Evolutionary conservation across 1,140 invertebrate species (phyloP).

Genomic region (Drosophila takahashii): DNA sequence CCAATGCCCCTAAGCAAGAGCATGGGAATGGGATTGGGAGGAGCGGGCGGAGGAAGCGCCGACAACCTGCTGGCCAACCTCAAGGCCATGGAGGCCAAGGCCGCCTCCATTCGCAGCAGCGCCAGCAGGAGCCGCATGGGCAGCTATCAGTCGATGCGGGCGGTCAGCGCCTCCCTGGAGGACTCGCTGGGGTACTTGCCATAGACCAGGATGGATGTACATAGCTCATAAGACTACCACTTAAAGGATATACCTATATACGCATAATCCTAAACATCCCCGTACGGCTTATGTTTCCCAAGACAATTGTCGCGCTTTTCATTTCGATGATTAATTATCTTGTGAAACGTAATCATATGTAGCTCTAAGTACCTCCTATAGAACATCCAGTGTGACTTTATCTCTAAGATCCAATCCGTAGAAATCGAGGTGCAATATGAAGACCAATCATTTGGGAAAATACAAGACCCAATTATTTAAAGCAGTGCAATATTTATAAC

Average conservation of each 20-base stretch:
- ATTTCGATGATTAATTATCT: slow-evolving; percentile 42
- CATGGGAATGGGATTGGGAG: slow-evolving; percentile 6
- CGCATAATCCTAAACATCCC: slow-evolving; percentile 3
- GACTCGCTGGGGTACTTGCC: slow-evolving; percentile 85
- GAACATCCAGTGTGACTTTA: slow-evolving; percentile 53
- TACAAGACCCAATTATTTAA: slow-evolving; percentile 20
- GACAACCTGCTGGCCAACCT: slow-evolving; percentile 78
- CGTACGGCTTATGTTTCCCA: slow-evolving; percentile 78
- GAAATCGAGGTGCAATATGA: slow-evolving; percentile 66
- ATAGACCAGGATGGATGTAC: slow-evolving; percentile 59
- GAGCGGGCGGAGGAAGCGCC: slow-evolving; percentile 44
- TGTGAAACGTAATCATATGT: slow-evolving; percentile 79
- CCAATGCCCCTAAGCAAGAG: slow-evolving; percentile 21
- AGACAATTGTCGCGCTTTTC: slow-evolving; percentile 41
- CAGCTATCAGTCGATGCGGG: slow-evolving; percentile 81
- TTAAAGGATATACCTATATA: slow-evolving; percentile 7
- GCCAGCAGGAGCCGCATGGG: slow-evolving; percentile 66
- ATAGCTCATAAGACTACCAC: slow-evolving; percentile 31
- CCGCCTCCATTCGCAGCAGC: slow-evolving; percentile 62
- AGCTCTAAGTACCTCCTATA: slow-evolving; percentile 33
- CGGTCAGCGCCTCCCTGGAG: slow-evolving; percentile 82
- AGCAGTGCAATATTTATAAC: slow-evolving; percentile 73
- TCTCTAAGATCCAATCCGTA: slow-evolving; percentile 41
- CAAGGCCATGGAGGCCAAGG: slow-evolving; percentile 71
- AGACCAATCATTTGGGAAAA: slow-evolving; percentile 41